Evolutionary conservation across 2,797 vertebrate species (phyloP).

Genomic region (Lagodon rhomboides): DNA sequence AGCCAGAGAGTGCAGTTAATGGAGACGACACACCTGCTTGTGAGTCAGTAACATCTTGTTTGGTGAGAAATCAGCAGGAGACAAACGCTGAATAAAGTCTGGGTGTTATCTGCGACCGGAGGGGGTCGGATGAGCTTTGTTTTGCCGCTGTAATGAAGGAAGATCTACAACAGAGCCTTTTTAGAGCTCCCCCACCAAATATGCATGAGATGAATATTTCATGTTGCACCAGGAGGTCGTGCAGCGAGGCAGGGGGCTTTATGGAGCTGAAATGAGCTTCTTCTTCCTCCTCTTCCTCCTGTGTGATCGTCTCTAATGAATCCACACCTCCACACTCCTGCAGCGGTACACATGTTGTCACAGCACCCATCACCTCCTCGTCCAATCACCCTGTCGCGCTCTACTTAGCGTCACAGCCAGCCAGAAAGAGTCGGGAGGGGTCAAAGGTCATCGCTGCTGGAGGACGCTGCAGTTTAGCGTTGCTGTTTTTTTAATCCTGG

Average conservation of each 20-base stretch:
- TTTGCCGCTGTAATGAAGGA: constrained; percentile 45
- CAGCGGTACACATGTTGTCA: constrained; percentile 6
- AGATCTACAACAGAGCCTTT: constrained; percentile 37
- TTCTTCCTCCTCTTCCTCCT: neutral
- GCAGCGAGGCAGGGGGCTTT: constrained; percentile 13
- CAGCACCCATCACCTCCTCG: neutral
- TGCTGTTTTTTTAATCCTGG: neutral
- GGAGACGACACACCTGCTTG: neutral
- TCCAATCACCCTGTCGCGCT: constrained; percentile 15
- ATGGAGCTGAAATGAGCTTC: constrained; percentile 26
- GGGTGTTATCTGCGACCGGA: constrained; percentile 11
- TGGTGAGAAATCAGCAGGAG: constrained; percentile 25
- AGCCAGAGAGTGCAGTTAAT: neutral
- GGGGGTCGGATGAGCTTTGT: constrained; percentile 35
- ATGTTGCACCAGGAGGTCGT: constrained; percentile 43
- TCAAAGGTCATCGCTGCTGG: constrained; percentile 8
- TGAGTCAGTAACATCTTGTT: neutral
- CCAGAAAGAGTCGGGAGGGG: neutral
- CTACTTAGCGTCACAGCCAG: neutral
- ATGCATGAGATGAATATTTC: constrained; percentile 75
- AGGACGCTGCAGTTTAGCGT: neutral
- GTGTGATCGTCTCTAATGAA: constrained; percentile 25
- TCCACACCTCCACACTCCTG: neutral
- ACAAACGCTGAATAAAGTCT: constrained; percentile 36
- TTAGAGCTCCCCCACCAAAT: constrained; percentile 47